Evolutionary conservation across 2,113 vertebrate genomes (phyloP).

Genomic region (Eonycteris spelaea): DNA sequence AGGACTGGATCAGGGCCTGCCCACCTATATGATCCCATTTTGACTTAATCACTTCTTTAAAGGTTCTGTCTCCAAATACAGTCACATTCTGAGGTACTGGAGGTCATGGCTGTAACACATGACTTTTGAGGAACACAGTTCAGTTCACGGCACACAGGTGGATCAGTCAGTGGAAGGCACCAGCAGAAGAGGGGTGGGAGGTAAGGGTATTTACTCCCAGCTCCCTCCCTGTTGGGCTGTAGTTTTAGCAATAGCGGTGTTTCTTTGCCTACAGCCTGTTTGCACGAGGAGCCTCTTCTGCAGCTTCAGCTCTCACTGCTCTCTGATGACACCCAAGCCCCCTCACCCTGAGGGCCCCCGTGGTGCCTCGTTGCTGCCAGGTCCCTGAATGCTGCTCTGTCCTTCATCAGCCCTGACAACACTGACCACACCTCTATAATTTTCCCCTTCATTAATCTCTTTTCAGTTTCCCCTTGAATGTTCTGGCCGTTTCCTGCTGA

Average conservation of each 20-base stretch:
- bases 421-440: not conserved
- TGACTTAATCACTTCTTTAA: not conserved
- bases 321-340: no score
- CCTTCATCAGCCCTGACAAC: not conserved
- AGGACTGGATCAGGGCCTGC: not conserved
- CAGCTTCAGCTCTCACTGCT: not conserved
- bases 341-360: not conserved
- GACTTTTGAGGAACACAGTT: not conserved
- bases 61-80: not conserved
- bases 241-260: not conserved
- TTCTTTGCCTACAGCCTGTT: not conserved
- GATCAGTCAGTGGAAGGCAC: not conserved
- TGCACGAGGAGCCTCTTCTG: not conserved
- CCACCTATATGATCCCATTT: not conserved
- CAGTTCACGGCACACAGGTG: not conserved
- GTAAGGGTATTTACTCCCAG: not conserved
- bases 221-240: not conserved
- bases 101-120: not conserved
- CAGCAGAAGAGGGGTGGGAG: not conserved
- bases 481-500: not conserved
- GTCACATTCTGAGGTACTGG: not conserved
- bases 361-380: accelerated
- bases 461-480: no score
- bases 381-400: not conserved
- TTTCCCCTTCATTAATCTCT: not conserved